Evolutionary conservation across 37 sponge, comb jelly and placozoan species (phyloP), one percentile per base, ranked within the genome.

Genomic region (Oopsacas minuta): DNA sequence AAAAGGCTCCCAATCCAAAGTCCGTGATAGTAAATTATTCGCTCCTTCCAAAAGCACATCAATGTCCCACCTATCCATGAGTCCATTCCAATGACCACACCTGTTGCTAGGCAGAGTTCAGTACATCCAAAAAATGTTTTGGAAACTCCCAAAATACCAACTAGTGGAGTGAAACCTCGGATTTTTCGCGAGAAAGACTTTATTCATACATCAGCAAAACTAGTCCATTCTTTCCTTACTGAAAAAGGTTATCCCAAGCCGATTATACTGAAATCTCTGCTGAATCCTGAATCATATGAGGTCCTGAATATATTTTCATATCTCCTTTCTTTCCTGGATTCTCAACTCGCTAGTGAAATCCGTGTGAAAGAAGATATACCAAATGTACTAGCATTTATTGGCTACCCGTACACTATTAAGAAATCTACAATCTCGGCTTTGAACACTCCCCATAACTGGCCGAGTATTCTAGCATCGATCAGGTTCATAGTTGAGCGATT

Each of bases 351-450:
- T 3, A 61, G 28, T n/a, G 75, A 61, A n/a, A 5, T 61, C 3
- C 7, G 1, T 32, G 75, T 61, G 7, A 61, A 61, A n/a, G 75
- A 61, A 12, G 75, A 61, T n/a, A 61, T 61, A 5, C 75, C 75
- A 3, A 61, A 61, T n/a, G 75, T n/a, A 7, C 22, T 61, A 61
- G 7, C 75, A 3, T 5, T 25, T n/a, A 61, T 61, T 61, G 75
- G 75, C 75, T 61, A 61, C 28, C 75, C 75, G 22, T 61, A 25
- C 75, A 61, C 75, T 10, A 61, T 61, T 61, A 61, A 61, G 75
- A 61, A 61, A n/a, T 61, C 75, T 10, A 61, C 22, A 20, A 61
- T 61, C 22, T 61, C 75, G 3, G 75, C 75, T n/a, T 32, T 61
- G 7, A 61, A 61, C 75, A 20, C 75, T 20, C 20, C 20, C 17